These are phyloP conservation scores for Axea sp. DNA, from an alignment of 2,888 invertebrate species.

Conservation along the genomic window DNA sequence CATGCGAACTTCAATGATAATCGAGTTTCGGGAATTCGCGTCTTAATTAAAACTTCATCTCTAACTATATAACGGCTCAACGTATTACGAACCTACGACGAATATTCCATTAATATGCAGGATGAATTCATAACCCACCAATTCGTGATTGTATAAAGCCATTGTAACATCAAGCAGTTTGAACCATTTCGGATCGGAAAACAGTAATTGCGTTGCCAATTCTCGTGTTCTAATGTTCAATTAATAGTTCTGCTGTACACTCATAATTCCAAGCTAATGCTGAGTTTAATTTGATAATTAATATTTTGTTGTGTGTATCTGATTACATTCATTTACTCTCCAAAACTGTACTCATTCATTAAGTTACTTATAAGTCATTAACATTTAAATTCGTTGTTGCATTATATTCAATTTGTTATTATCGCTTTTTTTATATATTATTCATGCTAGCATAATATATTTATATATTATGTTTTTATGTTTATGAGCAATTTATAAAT, in stretches of 20 bases:
- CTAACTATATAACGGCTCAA: slow-evolving; percentile 33
- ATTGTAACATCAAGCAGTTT: slow-evolving; percentile 31
- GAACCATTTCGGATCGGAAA: slow-evolving; percentile 2
- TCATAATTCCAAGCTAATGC: too few species aligned
- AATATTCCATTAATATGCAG: slow-evolving; percentile 48
- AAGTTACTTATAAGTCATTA: too few species aligned
- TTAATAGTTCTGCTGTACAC: slow-evolving; percentile 16
- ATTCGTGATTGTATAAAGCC: slow-evolving; percentile 4
- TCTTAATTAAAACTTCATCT: slow-evolving; percentile 65
- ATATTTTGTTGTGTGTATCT: too few species aligned
- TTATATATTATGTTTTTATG: too few species aligned
- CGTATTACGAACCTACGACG: slow-evolving; percentile 45
- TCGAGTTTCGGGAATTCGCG: slow-evolving; percentile 67
- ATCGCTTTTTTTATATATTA: too few species aligned
- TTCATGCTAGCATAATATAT: too few species aligned
- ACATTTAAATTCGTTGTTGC: too few species aligned
- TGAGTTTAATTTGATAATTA: too few species aligned
- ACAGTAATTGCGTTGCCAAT: slow-evolving; percentile 12
- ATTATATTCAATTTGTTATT: too few species aligned
- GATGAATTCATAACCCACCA: slow-evolving; percentile 39
- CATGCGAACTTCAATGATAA: slow-evolving; percentile 69
- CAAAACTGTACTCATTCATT: too few species aligned
- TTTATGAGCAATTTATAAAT: too few species aligned
- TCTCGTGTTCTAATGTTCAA: slow-evolving; percentile 17
- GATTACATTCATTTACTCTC: too few species aligned